Conservation (phyloP, 2,888 invertebrate species). For the Epinotia nisella region DNA sequence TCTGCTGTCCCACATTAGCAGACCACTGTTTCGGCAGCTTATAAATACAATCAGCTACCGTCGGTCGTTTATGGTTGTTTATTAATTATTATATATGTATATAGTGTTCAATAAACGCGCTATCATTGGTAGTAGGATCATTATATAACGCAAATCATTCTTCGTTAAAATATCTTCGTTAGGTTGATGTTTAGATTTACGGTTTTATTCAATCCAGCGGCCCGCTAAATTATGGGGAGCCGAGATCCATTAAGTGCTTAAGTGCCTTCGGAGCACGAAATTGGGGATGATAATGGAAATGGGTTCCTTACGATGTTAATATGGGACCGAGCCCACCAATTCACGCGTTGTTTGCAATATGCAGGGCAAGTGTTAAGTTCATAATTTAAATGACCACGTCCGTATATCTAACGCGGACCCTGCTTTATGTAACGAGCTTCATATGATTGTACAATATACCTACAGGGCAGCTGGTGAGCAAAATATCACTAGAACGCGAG, state of each 20-base stretch:
- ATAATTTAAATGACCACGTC: conserved; percentile 58
- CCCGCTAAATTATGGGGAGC: conserved; percentile 80
- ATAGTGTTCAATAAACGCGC: background rate
- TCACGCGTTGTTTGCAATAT: conserved; percentile 72
- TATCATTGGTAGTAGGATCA: conserved; percentile 6
- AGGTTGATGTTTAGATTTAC: conserved; percentile 79
- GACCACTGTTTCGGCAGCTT: conserved; percentile 17
- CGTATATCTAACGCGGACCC: conserved; percentile 41
- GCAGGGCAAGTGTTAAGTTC: conserved; percentile 58
- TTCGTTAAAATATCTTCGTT: conserved; percentile 74
- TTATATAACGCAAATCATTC: conserved; percentile 67
- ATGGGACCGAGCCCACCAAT: conserved; percentile 70
- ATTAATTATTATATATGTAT: background rate
- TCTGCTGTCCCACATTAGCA: conserved; percentile 48
- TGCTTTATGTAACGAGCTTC: conserved; percentile 12
- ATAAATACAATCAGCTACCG: background rate
- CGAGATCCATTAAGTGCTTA: conserved; percentile 83
- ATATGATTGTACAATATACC: conserved; percentile 22
- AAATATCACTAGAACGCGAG: conserved; percentile 21
- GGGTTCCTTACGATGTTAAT: conserved; percentile 82
- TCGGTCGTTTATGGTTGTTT: background rate
- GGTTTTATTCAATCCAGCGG: conserved; percentile 82
- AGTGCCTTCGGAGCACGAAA: conserved; percentile 83
- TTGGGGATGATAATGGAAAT: conserved; percentile 83
- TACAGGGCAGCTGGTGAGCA: background rate